Percentiles rank a stretch among this genome's conserved stretches.
phyloP scores from a whole-genome alignment of 2,113 vertebrate genomes.

The Nothoprocta perdicaria region DNA sequence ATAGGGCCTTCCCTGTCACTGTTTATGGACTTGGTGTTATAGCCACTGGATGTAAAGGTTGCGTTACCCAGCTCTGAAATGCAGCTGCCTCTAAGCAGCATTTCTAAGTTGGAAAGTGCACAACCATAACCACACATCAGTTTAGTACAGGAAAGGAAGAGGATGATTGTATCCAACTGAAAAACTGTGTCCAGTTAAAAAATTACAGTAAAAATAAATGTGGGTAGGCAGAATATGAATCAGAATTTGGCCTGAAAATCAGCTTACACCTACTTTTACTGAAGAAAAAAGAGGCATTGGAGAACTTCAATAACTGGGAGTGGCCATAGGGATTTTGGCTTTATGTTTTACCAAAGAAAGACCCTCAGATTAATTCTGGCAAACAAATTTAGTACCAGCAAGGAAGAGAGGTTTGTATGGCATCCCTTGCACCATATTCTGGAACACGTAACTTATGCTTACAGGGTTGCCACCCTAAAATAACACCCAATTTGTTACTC shows the following conservation, averaged over 20 bases:
- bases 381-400: not conserved
- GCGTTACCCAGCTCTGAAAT: not conserved
- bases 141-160: conserved; percentile 20
- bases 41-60: not conserved
- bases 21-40: not conserved
- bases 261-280: conserved; percentile 13
- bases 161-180: not conserved
- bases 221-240: conserved; percentile 59
- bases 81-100: not conserved
- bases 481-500: not conserved
- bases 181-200: conserved; percentile 25
- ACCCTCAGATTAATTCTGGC: not conserved
- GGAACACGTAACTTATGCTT: not conserved
- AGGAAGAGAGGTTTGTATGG: not conserved
- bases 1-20: not conserved
- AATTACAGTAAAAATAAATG: conserved; percentile 51
- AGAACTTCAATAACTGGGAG: conserved; percentile 8
- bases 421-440: not conserved
- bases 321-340: not conserved
- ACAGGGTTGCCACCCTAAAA: not conserved
- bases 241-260: conserved; percentile 49
- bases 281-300: not conserved
- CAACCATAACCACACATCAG: not conserved
- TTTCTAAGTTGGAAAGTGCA: not conserved
- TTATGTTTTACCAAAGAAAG: not conserved